Percentiles rank a stretch among this genome's conserved stretches.
These are phyloP conservation scores for Spermophilus dauricus DNA, from an alignment of 2,113 vertebrate genomes.

Conservation along the genomic window DNA sequence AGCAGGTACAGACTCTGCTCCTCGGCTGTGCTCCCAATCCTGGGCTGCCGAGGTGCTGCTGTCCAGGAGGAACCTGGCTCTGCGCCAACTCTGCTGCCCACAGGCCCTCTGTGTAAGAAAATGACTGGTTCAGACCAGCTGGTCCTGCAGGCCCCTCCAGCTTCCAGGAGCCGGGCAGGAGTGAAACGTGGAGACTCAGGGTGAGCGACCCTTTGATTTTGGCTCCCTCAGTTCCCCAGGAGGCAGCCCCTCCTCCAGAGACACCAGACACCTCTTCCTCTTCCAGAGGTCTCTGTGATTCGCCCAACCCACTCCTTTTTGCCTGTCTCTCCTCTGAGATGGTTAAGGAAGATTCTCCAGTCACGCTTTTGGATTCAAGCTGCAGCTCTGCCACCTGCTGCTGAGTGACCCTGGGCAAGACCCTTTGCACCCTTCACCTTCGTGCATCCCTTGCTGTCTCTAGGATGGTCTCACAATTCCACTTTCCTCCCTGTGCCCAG, in stretches of 20 bases:
- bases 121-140: not conserved
- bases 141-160: too few relatives aligned
- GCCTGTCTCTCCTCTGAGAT: too few relatives aligned
- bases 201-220: not conserved
- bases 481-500: not conserved
- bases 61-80: not conserved
- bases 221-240: not conserved
- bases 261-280: not conserved
- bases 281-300: not conserved
- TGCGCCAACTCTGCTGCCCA: not conserved
- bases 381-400: not conserved
- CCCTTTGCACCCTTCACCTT: not conserved
- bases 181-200: not conserved
- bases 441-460: not conserved
- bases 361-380: not conserved
- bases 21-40: not conserved
- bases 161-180: not conserved
- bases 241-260: not conserved
- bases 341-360: not conserved
- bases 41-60: rapidly evolving
- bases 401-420: not conserved
- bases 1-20: not conserved
- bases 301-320: not conserved
- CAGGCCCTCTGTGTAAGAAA: not conserved
- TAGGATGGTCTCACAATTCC: not conserved